A percentile compares a stretch with the other conserved stretches of the same genome.
These are phyloP conservation scores for Pseudocheirus occidentalis DNA, from an alignment of 2,797 vertebrate species.

Conservation along the genomic window DNA sequence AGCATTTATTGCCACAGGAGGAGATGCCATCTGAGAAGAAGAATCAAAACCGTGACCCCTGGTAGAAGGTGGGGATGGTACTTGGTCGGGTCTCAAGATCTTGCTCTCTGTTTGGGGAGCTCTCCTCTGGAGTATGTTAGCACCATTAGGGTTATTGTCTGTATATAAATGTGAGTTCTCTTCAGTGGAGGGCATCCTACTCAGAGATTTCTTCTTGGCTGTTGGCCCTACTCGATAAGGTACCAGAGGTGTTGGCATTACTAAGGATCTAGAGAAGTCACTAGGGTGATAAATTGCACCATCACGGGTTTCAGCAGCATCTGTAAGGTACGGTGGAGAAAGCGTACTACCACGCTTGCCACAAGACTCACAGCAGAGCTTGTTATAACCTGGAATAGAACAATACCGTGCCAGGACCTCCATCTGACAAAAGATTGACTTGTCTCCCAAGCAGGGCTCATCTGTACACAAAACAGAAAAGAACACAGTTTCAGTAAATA, in stretches of 20 bases:
- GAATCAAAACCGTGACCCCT: constrained; percentile 69
- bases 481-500: background rate
- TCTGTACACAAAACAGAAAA: constrained; percentile 83
- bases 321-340: constrained; percentile 80
- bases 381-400: constrained; percentile 96
- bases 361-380: constrained; percentile 96
- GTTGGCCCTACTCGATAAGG: constrained; percentile 59
- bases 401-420: constrained; percentile 97
- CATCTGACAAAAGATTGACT: constrained; percentile 99
- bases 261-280: constrained; percentile 80
- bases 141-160: constrained; percentile 48
- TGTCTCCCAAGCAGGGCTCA: constrained; percentile 94
- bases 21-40: constrained; percentile 46
- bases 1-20: constrained; percentile 30
- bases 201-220: constrained; percentile 68
- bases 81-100: constrained; percentile 70
- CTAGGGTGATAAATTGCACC: constrained; percentile 83
- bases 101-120: constrained; percentile 67
- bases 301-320: constrained; percentile 85
- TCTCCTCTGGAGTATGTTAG: constrained; percentile 73
- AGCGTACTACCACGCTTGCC: constrained; percentile 85
- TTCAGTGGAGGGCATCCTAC: constrained; percentile 44
- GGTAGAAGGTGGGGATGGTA: constrained; percentile 57
- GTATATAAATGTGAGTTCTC: constrained; percentile 48
- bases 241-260: constrained; percentile 76